Conservation (phyloP, 2,797 vertebrate genomes). For the Hylomyscus alleni region DNA sequence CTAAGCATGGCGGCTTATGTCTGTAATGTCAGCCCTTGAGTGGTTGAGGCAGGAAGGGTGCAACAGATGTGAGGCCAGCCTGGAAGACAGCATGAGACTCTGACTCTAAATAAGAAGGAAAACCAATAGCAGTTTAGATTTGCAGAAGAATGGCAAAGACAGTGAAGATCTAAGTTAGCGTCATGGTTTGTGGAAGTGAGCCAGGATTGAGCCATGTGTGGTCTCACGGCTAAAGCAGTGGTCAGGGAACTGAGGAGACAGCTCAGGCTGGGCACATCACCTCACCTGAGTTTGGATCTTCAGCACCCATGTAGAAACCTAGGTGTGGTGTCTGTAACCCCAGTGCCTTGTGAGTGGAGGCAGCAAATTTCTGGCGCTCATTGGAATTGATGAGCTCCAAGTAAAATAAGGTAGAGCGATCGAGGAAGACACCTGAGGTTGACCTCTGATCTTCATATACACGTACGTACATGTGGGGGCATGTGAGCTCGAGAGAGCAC, state of each 20-base stretch:
- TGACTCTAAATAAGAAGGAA: not conserved
- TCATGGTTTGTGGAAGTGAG: not conserved
- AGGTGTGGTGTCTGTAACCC: not conserved
- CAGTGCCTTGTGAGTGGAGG: not conserved
- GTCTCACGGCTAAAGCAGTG: not conserved
- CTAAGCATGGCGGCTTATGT: not conserved
- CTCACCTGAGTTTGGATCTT: not conserved
- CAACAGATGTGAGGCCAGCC: not conserved
- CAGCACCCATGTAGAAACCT: not conserved
- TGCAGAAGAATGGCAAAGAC: not conserved
- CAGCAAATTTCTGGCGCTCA: not conserved
- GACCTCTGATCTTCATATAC: not conserved
- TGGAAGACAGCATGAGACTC: not conserved
- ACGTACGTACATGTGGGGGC: no score
- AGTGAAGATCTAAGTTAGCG: not conserved
- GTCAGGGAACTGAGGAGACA: not conserved
- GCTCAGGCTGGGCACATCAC: not conserved
- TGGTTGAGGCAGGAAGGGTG: not conserved
- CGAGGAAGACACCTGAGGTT: not conserved
- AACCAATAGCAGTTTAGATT: not conserved
- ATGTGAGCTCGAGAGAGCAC: no score
- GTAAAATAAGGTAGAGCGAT: not conserved
- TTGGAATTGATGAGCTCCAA: not conserved
- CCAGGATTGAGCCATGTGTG: not conserved
- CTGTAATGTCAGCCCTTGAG: not conserved